A percentile compares a stretch with the other conserved stretches of the same genome.
phyloP scores from a whole-genome alignment of 2,888 invertebrate species.

The Zele albiditarsus region DNA sequence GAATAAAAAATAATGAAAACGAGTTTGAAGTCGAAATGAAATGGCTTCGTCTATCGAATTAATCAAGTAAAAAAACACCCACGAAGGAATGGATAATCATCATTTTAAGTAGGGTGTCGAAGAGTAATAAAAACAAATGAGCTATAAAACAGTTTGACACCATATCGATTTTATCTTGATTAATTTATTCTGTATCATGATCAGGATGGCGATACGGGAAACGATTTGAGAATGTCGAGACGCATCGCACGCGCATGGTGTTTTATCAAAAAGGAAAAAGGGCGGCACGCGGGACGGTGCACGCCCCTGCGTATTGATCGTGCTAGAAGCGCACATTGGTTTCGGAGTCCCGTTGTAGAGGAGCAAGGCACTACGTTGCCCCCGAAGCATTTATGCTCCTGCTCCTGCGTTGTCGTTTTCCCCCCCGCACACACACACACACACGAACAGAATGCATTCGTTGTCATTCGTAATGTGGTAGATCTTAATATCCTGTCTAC shows the following conservation, averaged over 20 bases:
- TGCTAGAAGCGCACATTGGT: slow-evolving; percentile 62
- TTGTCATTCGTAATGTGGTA: slow-evolving; percentile 7
- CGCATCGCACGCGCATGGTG: slow-evolving; percentile 16
- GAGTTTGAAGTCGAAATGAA: slow-evolving; percentile 1
- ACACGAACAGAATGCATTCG: slow-evolving; percentile 11
- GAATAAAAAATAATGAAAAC: neutral
- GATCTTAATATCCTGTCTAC: slow-evolving; percentile 9
- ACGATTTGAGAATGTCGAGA: slow-evolving; percentile 17
- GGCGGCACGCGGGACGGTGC: slow-evolving; percentile 59
- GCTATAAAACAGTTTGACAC: neutral
- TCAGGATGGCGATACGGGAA: neutral
- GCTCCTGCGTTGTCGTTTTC: neutral
- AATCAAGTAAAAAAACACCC: neutral
- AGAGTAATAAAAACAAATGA: slow-evolving; percentile 2
- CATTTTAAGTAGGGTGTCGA: neutral
- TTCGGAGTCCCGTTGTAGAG: slow-evolving; percentile 59
- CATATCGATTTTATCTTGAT: slow-evolving; percentile 8
- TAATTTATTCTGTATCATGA: slow-evolving; percentile 1
- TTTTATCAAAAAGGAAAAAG: slow-evolving; percentile 45
- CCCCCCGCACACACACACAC: slow-evolving; percentile 11
- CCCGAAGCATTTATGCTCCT: slow-evolving; percentile 5
- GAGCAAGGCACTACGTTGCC: slow-evolving; percentile 25
- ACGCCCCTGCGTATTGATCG: slow-evolving; percentile 71
- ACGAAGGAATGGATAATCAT: neutral
- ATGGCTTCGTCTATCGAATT: slow-evolving; percentile 15